Evolutionary conservation across 2,113 vertebrate species (phyloP), one percentile per base, ranked within the genome.

Genomic region (Coryphaenoides rupestris): DNA sequence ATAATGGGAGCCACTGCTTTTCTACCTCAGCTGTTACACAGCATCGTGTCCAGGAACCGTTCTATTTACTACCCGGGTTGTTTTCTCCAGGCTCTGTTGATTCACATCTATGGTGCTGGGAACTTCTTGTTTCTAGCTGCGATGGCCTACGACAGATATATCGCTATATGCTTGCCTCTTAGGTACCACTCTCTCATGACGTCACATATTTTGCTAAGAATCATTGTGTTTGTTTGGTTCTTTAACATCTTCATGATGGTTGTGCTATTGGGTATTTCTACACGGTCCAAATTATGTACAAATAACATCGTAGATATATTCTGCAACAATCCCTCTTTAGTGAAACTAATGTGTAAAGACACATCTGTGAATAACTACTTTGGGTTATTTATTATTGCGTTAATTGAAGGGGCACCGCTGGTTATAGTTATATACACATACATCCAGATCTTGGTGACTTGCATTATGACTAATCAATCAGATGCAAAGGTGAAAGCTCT

Each of bases 141-240:
- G 13, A 89, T 88, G 87, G 83, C 86, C 9, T 89, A 79, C 19
- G 86, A 89, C 66, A 73, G 88, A 62, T 89, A 89, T 23, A 15
- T 87, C 6, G 87, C 88, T 13, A 85, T 89, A 60, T 89, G 87
- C 59, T 65, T 15, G 52, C 86, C 86, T 55, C 58, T 89, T 58
- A 83, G 72, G 40, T 89, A 88, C 55, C 80, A 83, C 21, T 13
- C 65, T 2, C 72, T 85, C 21, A 86, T 87, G 84, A 78, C 5
- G 54, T 23, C 66, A 33, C 7, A 45, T 3, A 79, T 19, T 3
- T 15, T 87, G 9, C 21, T 78, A 0, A 84, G 16, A 73, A 78
- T 87, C 0, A 83, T 84, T 7, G 0, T 71, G 46, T 2, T 26
- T 0, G 55, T 77, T 14, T 90, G 86, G 85, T 2, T 84, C 0